A percentile compares a stretch with the other conserved stretches of the same genome.
Evolutionary conservation across 1,140 invertebrate species (phyloP).

Genomic region (Drosophila triauraria): DNA sequence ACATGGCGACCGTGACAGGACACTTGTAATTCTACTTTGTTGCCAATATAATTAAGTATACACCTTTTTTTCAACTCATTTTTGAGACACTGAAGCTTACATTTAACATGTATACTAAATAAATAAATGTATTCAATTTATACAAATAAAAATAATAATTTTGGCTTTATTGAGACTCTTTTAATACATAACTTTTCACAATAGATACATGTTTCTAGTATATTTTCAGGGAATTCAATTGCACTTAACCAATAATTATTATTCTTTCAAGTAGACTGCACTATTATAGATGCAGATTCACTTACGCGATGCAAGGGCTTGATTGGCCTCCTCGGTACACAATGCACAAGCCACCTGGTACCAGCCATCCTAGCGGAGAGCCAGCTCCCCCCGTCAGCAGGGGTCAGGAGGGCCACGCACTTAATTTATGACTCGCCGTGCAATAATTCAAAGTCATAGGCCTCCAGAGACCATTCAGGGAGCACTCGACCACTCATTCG

Average conservation of each 20-base stretch:
- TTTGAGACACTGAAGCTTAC: not conserved
- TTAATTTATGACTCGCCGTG: slow-evolving; percentile 81
- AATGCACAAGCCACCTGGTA: slow-evolving; percentile 13
- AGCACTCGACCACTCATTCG: slow-evolving; percentile 63
- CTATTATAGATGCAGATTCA: not conserved
- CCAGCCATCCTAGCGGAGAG: not conserved
- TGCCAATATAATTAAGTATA: no score
- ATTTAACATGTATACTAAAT: not conserved
- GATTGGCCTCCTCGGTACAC: slow-evolving; percentile 9
- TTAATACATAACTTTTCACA: not conserved
- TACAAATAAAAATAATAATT: not conserved
- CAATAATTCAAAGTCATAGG: slow-evolving; percentile 83
- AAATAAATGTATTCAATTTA: not conserved
- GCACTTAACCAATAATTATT: not conserved
- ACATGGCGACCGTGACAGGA: no score
- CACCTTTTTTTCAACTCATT: no score
- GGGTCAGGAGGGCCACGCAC: slow-evolving; percentile 48
- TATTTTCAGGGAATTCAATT: not conserved
- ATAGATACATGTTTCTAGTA: not conserved
- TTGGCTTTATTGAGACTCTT: not conserved
- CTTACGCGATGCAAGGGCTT: slow-evolving; percentile 2
- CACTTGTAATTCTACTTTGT: no score
- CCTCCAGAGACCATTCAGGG: slow-evolving; percentile 75
- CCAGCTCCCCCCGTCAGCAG: not conserved
- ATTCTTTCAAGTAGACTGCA: not conserved